phyloP scores from a whole-genome alignment of 2,797 vertebrate species.

The Carcharodon carcharias region DNA sequence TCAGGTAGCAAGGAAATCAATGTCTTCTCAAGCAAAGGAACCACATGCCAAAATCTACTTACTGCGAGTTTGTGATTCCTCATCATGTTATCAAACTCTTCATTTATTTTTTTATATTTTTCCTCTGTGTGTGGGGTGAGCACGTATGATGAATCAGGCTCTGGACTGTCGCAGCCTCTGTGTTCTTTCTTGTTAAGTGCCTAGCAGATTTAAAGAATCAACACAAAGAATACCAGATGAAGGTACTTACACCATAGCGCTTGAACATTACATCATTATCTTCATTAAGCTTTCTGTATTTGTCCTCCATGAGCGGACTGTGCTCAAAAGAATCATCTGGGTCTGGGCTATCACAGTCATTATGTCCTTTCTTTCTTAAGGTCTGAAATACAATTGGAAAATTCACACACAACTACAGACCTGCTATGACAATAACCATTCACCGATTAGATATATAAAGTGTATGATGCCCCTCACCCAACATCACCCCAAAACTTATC shows the following conservation, averaged over 20 bases:
- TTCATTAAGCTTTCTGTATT: constrained; percentile 99
- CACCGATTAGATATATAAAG: background rate
- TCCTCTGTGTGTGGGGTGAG: constrained; percentile 99
- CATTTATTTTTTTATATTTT: constrained; percentile 99
- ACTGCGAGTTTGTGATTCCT: constrained; percentile 99
- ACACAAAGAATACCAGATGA: constrained; percentile 87
- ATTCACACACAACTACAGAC: constrained; percentile 79
- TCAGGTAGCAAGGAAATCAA: constrained; percentile 31
- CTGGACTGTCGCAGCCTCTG: constrained; percentile 99
- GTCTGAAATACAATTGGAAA: constrained; percentile 99
- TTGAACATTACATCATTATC: constrained; percentile 99
- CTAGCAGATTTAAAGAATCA: constrained; percentile 98
- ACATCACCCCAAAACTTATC: background rate
- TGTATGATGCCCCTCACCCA: background rate
- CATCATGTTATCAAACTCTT: constrained; percentile 99
- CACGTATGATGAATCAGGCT: constrained; percentile 98
- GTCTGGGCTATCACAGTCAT: constrained; percentile 99
- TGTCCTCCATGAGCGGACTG: constrained; percentile 98
- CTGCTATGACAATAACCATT: constrained; percentile 49
- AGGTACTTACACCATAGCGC: constrained; percentile 99
- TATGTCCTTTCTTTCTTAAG: constrained; percentile 99
- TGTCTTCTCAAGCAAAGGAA: constrained; percentile 61
- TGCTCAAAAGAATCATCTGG: constrained; percentile 98
- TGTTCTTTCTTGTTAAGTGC: constrained; percentile 99
- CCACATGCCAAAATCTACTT: constrained; percentile 70